Conservation (phyloP, 2,113 vertebrate species). For the Rhizomys pruinosus region DNA sequence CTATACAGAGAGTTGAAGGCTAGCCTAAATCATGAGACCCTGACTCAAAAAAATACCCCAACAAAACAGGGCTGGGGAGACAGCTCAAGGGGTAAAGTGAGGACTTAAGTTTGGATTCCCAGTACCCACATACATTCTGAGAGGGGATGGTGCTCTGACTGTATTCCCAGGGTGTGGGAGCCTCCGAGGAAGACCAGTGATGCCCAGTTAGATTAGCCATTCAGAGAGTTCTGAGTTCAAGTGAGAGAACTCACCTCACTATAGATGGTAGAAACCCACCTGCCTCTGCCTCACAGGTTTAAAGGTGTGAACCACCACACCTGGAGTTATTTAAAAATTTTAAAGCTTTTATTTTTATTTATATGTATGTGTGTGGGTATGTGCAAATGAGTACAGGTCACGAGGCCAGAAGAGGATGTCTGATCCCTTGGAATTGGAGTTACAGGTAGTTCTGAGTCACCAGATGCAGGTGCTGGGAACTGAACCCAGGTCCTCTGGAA, state of each 20-base stretch:
- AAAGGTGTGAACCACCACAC: too few species aligned
- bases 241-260: not conserved
- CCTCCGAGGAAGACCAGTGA: not conserved
- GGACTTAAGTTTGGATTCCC: not conserved
- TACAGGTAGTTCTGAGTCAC: too few species aligned
- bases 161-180: too few species aligned
- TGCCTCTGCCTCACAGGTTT: too few species aligned
- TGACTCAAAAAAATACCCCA: not conserved
- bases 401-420: too few species aligned
- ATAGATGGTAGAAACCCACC: not conserved
- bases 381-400: too few species aligned
- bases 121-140: not conserved
- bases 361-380: too few species aligned
- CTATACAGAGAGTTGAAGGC: not conserved
- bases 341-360: too few species aligned
- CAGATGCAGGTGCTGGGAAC: too few species aligned
- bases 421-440: too few species aligned
- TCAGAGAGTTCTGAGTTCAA: not conserved
- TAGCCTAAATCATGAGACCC: not conserved
- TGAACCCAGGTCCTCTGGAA: too few species aligned
- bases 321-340: too few species aligned
- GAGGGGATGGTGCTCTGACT: not conserved
- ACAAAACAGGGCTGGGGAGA: not conserved
- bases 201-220: not conserved
- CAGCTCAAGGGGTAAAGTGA: not conserved